Conservation (phyloP, 1,140 invertebrate species). For the Acromyrmex heyeri region DNA sequence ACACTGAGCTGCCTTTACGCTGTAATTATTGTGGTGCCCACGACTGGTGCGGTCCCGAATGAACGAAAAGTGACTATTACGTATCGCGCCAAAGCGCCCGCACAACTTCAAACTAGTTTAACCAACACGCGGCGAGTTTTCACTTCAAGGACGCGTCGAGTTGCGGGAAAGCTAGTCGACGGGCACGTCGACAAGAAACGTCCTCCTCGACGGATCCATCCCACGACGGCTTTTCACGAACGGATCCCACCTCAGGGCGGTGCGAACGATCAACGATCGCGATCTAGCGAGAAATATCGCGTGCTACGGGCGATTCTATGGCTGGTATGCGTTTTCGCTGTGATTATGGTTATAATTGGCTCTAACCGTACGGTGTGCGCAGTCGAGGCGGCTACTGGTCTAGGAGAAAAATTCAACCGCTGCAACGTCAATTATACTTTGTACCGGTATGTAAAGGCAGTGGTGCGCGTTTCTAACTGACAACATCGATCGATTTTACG, state of each 20-base stretch:
- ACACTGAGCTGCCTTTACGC: background rate
- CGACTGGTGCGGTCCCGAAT: background rate
- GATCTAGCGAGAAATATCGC: constrained; percentile 56
- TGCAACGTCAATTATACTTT: constrained; percentile 47
- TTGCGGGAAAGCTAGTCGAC: background rate
- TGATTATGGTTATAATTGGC: constrained; percentile 63
- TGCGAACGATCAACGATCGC: constrained; percentile 22
- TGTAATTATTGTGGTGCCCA: constrained; percentile 7
- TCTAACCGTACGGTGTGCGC: constrained; percentile 54
- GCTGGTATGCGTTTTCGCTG: constrained; percentile 38
- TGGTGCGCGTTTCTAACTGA: constrained; percentile 23
- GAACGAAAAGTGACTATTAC: constrained; percentile 46
- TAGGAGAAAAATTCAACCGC: constrained; percentile 37
- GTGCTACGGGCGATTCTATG: constrained; percentile 50
- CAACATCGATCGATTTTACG: constrained; percentile 14
- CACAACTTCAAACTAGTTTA: constrained; percentile 50
- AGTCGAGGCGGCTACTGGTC: constrained; percentile 39
- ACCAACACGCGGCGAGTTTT: constrained; percentile 3
- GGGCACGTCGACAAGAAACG: background rate
- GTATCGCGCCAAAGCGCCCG: background rate
- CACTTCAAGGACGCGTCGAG: constrained; percentile 33
- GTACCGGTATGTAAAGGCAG: constrained; percentile 26
- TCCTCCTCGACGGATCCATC: background rate
- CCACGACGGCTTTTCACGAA: constrained; percentile 50
- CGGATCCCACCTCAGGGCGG: constrained; percentile 21